A percentile compares a stretch with the other conserved stretches of the same genome.
Evolutionary conservation across 1,140 invertebrate species (phyloP).

Genomic region (Drosophila mauritiana): DNA sequence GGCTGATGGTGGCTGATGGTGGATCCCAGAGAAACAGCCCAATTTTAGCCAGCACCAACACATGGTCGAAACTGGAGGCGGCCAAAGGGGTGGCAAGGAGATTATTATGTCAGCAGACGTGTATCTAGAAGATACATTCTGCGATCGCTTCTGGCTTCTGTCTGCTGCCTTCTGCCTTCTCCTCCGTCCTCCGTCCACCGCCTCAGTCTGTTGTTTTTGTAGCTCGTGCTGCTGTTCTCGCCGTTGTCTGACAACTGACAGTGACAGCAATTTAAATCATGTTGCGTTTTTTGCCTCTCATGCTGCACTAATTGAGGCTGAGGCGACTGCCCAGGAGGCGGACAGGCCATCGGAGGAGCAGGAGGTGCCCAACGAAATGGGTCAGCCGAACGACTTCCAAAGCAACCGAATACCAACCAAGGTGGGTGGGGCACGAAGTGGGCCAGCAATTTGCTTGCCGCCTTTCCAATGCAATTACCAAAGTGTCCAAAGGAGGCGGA

Average conservation of each 20-base stretch:
- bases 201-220: conserved; percentile 10
- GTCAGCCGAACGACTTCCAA: conserved; percentile 1
- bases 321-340: conserved; percentile 14
- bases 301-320: conserved; percentile 71
- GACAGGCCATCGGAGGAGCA: background rate
- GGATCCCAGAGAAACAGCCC: conserved; percentile 3
- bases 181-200: background rate
- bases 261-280: conserved; percentile 79
- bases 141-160: conserved; percentile 15
- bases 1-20: background rate
- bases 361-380: conserved; percentile 17
- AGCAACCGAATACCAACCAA: background rate
- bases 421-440: background rate
- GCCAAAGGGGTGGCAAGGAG: conserved; percentile 2
- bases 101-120: conserved; percentile 64
- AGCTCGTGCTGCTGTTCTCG: conserved; percentile 58
- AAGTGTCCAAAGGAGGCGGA: conserved; percentile 10
- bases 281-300: conserved; percentile 56
- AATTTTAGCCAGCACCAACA: conserved; percentile 9
- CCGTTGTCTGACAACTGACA: conserved; percentile 71
- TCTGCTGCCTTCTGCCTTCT: conserved; percentile 16
- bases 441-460: background rate
- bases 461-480: conserved; percentile 29
- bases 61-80: conserved; percentile 26
- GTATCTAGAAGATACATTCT: conserved; percentile 66